Evolutionary conservation across 1,140 invertebrate genomes (phyloP).

Genomic region (Pissodes strobi): DNA sequence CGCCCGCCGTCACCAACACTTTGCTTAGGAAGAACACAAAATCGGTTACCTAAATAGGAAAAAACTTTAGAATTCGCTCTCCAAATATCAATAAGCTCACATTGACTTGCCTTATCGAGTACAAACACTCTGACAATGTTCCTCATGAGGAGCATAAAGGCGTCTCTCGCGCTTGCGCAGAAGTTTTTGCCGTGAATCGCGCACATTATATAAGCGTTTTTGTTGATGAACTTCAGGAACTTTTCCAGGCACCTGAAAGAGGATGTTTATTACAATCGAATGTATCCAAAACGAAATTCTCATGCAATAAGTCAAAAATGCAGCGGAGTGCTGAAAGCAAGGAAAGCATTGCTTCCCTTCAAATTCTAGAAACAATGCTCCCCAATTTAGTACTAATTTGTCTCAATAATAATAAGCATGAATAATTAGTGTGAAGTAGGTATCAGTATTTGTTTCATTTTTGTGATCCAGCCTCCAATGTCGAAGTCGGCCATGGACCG

Average conservation of each 20-base stretch:
- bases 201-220: slow-evolving; percentile 97
- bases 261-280: neutral
- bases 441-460: no score
- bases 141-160: slow-evolving; percentile 87
- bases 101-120: slow-evolving; percentile 88
- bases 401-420: no score
- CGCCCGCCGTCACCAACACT: slow-evolving; percentile 75
- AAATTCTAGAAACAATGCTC: no score
- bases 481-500: no score
- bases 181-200: slow-evolving; percentile 94
- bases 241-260: slow-evolving; percentile 72
- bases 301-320: neutral
- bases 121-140: slow-evolving; percentile 88
- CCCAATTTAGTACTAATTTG: no score
- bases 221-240: slow-evolving; percentile 83
- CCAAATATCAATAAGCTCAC: no score
- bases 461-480: no score
- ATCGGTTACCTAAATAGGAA: slow-evolving; percentile 79
- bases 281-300: neutral
- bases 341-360: no score
- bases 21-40: slow-evolving; percentile 92
- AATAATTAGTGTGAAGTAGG: no score
- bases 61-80: slow-evolving; percentile 13
- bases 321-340: no score
- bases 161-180: slow-evolving; percentile 84